Evolutionary conservation across 1,140 invertebrate species (phyloP).

Genomic region (Laodelphax striatellus): DNA sequence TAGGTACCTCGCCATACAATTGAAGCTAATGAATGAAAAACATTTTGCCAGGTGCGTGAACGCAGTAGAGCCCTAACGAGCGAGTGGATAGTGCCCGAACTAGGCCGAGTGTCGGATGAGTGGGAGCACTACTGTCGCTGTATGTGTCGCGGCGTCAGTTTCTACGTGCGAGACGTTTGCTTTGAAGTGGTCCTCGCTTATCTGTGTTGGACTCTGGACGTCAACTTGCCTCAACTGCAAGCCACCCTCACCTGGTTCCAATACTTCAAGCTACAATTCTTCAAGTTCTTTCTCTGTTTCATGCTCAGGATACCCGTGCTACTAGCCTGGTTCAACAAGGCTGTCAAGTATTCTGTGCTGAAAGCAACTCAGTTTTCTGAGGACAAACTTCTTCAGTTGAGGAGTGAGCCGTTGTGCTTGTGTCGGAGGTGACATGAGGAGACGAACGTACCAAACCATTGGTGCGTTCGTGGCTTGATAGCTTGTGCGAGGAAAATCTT

Average conservation of each 20-base stretch:
- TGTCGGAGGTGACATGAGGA: no score
- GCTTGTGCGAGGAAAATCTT: no score
- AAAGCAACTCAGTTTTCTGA: no score
- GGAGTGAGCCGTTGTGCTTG: no score
- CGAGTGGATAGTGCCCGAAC: constrained; percentile 30
- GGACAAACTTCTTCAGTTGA: no score
- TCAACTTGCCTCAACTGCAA: constrained; percentile 27
- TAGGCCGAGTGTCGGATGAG: constrained; percentile 27
- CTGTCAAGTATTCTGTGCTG: no score
- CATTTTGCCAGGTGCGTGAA: constrained; percentile 3
- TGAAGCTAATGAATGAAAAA: no score
- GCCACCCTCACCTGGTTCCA: constrained; percentile 23
- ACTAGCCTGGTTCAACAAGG: no score
- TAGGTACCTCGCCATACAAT: no score
- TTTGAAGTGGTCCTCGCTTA: constrained; percentile 29
- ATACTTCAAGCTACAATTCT: constrained; percentile 18
- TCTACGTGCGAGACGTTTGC: constrained; percentile 25
- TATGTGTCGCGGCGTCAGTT: constrained; percentile 27
- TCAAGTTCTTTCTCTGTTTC: constrained; percentile 20
- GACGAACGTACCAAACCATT: no score
- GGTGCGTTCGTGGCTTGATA: no score
- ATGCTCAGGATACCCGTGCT: constrained; percentile 9
- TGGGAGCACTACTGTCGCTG: constrained; percentile 37
- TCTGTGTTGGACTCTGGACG: constrained; percentile 25
- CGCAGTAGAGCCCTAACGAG: constrained; percentile 32